Conservation (phyloP, 2,797 vertebrate genomes). For the Cichlasoma orientale region DNA sequence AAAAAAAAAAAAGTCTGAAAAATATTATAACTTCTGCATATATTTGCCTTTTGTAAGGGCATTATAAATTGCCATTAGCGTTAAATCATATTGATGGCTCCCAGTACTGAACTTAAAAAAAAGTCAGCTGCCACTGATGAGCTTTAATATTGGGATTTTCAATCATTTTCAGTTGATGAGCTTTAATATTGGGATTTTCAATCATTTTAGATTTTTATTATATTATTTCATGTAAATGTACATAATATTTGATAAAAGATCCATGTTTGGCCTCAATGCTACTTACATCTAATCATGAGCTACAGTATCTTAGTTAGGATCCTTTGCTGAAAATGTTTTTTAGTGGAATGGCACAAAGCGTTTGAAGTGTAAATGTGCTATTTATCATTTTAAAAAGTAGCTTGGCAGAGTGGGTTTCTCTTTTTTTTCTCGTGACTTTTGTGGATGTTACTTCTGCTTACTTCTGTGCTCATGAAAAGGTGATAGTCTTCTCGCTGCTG, state of each 20-base stretch:
- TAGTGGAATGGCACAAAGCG: neutral
- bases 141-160: conserved; percentile 1
- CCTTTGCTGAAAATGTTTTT: neutral
- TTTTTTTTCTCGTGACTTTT: neutral
- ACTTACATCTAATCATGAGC: neutral
- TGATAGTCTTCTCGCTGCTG: neutral
- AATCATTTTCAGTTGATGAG: conserved; percentile 4
- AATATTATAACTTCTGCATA: neutral
- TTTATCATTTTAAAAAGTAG: neutral
- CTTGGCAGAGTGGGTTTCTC: neutral
- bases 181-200: neutral
- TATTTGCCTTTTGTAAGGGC: neutral
- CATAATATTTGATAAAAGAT: neutral
- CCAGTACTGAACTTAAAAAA: neutral
- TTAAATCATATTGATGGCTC: neutral
- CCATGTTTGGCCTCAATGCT: neutral
- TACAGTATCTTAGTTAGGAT: neutral
- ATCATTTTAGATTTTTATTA: neutral
- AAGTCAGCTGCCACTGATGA: neutral
- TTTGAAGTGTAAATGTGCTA: neutral
- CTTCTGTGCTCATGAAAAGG: neutral
- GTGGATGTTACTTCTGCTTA: neutral
- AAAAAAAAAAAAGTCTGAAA: neutral
- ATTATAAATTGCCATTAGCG: neutral
- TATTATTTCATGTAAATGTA: neutral